Base-by-base conservation (phyloP, 2,888 invertebrate species). In the Drosophila fungiperda region DNA sequence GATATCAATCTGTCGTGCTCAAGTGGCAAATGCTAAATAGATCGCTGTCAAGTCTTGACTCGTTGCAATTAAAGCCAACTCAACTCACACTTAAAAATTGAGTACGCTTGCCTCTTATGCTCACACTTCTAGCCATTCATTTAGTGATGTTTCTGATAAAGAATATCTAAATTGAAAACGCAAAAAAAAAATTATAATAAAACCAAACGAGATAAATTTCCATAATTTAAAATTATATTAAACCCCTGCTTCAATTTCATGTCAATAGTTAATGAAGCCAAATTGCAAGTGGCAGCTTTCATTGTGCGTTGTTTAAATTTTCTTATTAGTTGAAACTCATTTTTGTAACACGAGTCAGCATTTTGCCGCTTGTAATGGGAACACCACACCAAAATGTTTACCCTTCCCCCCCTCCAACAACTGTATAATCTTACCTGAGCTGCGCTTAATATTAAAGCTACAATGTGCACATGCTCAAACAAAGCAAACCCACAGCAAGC, bases 321-420 rank as follows among this genome's bases (percentile, higher is more conserved):
- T 42, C 29, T 29, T 54, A 80, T 76, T 79, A 81, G 77, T 86
- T 79, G 75, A 83, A 79, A 76, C 55, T 73, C 68, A 70, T 65
- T 81, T 76, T 71, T 71, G 60, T 33, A 32, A 20, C 40, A 61
- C 42, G 15, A 40, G 65, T 33, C 32, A 63, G 33, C 62, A 57
- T 15, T 38, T 59, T 29, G 29, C 52, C 48, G 48, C 29, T 38
- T 32, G 9, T 58, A 63, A 75, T 61, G 50, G 11, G 29, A 15
- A 15, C 15, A 36, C 36, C 15, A 17, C 36, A 36, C 15, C 49
- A 26, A 49, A 38, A 64, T 52, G 63, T 35, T 59, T 0, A 6
- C 29, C 29, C 29, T 29, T 23, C 23, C 23, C 36, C 45, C n/a
- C 29, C 12, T n/a, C 20, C 20, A 32, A 17, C 78, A 71, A 52